Evolutionary conservation across 2,113 vertebrate species (phyloP).

Genomic region (Elgaria multicarinata): DNA sequence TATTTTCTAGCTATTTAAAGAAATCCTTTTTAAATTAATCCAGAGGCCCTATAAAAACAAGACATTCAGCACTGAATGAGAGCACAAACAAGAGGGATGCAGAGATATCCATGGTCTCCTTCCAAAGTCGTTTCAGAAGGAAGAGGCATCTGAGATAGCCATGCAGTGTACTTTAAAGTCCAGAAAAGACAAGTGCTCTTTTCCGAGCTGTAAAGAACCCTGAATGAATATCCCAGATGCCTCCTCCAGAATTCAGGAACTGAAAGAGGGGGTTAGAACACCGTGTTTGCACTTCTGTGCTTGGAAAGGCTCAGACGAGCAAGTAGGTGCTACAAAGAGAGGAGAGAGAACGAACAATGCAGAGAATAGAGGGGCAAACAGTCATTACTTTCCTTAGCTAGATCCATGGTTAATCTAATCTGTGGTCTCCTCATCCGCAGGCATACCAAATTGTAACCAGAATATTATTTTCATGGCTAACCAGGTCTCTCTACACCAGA

Average conservation of each 20-base stretch:
- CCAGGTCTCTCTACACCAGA: neutral
- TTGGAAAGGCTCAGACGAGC: neutral
- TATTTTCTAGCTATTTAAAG: neutral
- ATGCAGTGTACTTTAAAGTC: neutral
- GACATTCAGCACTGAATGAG: neutral
- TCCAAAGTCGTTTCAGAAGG: neutral
- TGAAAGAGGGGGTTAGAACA: neutral
- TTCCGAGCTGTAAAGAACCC: neutral
- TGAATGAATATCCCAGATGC: neutral
- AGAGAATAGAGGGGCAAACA: neutral
- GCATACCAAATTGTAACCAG: neutral
- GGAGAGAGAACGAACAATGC: too few species aligned
- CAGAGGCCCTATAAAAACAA: neutral
- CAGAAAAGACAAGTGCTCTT: neutral
- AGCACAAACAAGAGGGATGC: neutral
- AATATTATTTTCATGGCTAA: constrained; percentile 12
- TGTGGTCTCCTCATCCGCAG: neutral
- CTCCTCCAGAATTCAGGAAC: neutral
- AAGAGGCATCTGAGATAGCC: neutral
- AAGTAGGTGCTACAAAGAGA: neutral
- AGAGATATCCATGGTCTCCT: neutral
- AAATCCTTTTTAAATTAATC: neutral
- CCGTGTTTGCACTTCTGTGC: neutral
- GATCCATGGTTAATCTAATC: neutral
- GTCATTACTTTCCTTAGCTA: neutral